Base-by-base conservation (phyloP, 2,113 vertebrate genomes). In the Anser brachyrhynchus region DNA sequence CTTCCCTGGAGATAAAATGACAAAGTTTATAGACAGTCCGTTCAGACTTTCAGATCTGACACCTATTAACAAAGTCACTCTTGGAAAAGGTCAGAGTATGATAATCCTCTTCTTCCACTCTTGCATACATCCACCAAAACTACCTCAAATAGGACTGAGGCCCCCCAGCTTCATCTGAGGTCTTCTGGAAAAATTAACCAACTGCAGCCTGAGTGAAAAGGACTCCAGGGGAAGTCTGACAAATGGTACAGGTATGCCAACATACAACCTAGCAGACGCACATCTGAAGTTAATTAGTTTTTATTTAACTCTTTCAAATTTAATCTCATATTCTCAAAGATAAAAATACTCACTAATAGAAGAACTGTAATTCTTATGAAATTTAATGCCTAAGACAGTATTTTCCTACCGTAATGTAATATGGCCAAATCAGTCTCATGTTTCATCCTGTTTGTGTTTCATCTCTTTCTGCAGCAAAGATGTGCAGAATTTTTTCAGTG, bases 261-360 rank as follows among this genome's bases (percentile, higher is more conserved):
- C 11, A 14, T 25, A 54, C 0, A 1, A 41, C 15, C 20, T 2
- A 9, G n/a, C 4, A 73, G 73, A 43, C 11, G 3, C 29, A 43
- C 1, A 2, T 29, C 33, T 57, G 21, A 89, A 91, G 12, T n/a
- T 23, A 28, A 4, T 19, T 69, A 46, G 54, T 23, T 91, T 66
- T 51, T 15, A 72, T 22, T 87, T 80, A 62, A 88, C n/a, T 79
- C 29, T 51, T 64, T 59, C 55, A 76, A 86, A 86, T 51, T 43
- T 10, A 49, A 74, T 22, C 35, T 3, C 44, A 5, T 77, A 18
- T 59, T 87, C 51, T 70, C 35, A 72, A 75, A 69, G 4, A n/a
- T 62, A 54, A 74, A 82, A 90, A 19, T 4, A 62, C 35, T 70
- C 3, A 3, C 43, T 55, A 67, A 46, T 23, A 49, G 46, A 49